Evolutionary conservation across 2,797 vertebrate genomes (phyloP).

Genomic region (Fistularia commersonii): DNA sequence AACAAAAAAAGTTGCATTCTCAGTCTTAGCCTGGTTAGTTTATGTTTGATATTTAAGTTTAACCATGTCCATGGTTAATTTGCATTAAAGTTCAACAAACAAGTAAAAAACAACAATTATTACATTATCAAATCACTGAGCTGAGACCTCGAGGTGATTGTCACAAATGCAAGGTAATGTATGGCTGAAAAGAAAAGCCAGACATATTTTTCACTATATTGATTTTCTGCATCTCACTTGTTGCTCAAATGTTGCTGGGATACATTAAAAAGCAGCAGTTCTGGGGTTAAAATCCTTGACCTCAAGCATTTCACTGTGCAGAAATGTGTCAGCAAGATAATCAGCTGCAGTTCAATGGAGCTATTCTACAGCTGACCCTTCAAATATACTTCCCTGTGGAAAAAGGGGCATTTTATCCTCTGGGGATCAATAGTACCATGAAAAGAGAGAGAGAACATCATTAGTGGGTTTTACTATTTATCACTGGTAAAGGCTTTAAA

Average conservation of each 20-base stretch:
- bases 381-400: conserved; percentile 5
- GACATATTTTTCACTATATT: conserved; percentile 21
- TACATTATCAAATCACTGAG: too few relatives aligned
- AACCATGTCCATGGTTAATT: too few relatives aligned
- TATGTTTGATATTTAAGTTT: too few relatives aligned
- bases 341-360: conserved; percentile 27
- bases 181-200: conserved; percentile 14
- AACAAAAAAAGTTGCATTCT: too few relatives aligned
- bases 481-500: too few relatives aligned
- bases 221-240: conserved; percentile 23
- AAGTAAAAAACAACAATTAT: too few relatives aligned
- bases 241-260: conserved; percentile 10
- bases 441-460: neutral
- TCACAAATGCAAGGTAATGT: conserved; percentile 4
- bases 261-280: conserved; percentile 24
- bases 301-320: conserved; percentile 19
- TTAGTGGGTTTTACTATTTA: too few relatives aligned
- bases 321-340: conserved; percentile 35
- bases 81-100: too few relatives aligned
- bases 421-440: conserved; percentile 32
- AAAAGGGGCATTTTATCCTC: conserved; percentile 6
- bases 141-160: too few relatives aligned
- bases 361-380: conserved; percentile 28
- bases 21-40: too few relatives aligned
- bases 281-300: conserved; percentile 29